Percentiles rank a stretch among this genome's conserved stretches.
phyloP scores from a whole-genome alignment of 2,113 vertebrate genomes.

The Callipepla squamata region DNA sequence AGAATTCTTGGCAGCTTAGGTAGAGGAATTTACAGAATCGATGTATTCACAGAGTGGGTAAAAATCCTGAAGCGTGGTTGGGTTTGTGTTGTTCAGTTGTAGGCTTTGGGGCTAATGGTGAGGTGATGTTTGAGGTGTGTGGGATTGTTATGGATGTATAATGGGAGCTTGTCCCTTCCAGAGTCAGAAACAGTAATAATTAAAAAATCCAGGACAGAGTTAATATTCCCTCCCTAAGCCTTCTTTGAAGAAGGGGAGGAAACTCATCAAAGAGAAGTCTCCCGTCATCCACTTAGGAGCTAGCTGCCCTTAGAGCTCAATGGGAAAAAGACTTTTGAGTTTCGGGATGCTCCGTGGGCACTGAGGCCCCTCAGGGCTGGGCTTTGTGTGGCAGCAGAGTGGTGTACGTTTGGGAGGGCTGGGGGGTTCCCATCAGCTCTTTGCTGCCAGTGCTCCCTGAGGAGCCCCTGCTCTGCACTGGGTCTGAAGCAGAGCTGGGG shows the following conservation, averaged over 20 bases:
- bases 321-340: background rate
- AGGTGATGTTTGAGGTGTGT: background rate
- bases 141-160: background rate
- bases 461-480: accelerated
- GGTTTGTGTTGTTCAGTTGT: background rate
- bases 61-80: background rate
- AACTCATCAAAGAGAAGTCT: background rate
- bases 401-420: background rate
- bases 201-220: background rate
- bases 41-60: background rate
- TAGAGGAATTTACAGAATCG: background rate
- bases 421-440: accelerated
- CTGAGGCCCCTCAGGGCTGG: background rate
- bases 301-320: background rate
- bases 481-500: background rate
- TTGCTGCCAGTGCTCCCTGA: background rate
- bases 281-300: background rate
- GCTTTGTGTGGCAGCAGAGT: accelerated
- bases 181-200: background rate
- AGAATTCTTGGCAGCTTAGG: background rate
- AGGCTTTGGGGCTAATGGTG: background rate
- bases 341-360: background rate
- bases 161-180: background rate
- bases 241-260: background rate
- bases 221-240: background rate